Evolutionary conservation across 2,797 vertebrate genomes (phyloP).

Genomic region (Cyprinodon diabolis): DNA sequence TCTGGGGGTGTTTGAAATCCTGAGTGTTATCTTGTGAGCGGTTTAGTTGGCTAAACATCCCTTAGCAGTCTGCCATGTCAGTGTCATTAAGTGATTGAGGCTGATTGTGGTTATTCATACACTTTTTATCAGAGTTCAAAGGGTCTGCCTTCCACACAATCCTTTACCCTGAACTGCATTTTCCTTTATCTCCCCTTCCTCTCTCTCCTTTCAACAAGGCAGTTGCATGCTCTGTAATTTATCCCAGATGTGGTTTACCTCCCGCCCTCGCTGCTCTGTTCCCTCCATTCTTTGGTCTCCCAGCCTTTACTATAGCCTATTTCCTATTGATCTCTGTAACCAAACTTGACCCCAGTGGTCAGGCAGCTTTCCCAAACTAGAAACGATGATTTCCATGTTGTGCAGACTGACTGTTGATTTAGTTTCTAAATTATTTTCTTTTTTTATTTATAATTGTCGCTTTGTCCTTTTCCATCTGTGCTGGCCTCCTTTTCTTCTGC

Average conservation of each 20-base stretch:
- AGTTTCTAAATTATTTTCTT: constrained; percentile 7
- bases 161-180: constrained; percentile 43
- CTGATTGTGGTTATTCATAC: constrained; percentile 59
- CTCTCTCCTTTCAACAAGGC: constrained; percentile 61
- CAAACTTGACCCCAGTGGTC: constrained; percentile 55
- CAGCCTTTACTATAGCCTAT: constrained; percentile 34
- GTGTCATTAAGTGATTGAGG: constrained; percentile 66
- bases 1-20: constrained; percentile 30
- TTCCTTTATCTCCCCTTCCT: constrained; percentile 54
- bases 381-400: constrained; percentile 29
- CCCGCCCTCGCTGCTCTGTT: constrained; percentile 32
- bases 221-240: constrained; percentile 62
- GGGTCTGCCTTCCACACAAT: constrained; percentile 27
- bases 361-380: constrained; percentile 35
- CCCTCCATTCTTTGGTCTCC: constrained; percentile 45
- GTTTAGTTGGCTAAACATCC: constrained; percentile 46
- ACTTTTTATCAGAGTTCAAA: constrained; percentile 71
- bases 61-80: constrained; percentile 27
- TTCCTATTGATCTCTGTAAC: constrained; percentile 36
- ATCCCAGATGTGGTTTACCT: constrained; percentile 73
- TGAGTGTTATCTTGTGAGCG: constrained; percentile 50
- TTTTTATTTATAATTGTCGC: not conserved
- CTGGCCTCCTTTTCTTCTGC: constrained; percentile 14
- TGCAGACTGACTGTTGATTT: constrained; percentile 10
- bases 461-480: constrained; percentile 19